Evolutionary conservation across 2,113 vertebrate species (phyloP).

Genomic region (Pachycephala philippinensis): DNA sequence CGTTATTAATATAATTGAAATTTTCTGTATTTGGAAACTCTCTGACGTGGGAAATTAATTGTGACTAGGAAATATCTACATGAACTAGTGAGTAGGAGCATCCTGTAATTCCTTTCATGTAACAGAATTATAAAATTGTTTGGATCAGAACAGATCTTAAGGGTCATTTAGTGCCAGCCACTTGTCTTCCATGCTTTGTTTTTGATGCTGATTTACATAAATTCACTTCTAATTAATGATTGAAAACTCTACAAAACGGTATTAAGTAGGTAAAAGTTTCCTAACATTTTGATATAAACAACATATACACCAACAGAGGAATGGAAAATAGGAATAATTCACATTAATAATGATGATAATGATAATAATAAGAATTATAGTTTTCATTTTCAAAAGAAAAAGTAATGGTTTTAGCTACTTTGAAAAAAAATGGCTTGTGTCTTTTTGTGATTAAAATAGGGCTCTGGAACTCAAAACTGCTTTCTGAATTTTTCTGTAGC

Average conservation of each 20-base stretch:
- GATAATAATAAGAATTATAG: not conserved
- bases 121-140: not conserved
- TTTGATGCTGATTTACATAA: not conserved
- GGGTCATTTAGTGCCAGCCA: not conserved
- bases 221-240: not conserved
- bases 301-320: not conserved
- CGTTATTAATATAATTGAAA: not conserved
- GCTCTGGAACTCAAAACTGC: not conserved
- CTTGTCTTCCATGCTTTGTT: not conserved
- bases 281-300: not conserved
- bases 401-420: not conserved
- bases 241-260: not conserved
- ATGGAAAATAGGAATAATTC: not conserved
- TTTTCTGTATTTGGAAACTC: not conserved
- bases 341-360: not conserved
- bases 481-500: not conserved
- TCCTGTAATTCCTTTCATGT: not conserved
- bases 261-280: not conserved
- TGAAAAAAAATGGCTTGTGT: not conserved
- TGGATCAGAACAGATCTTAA: not conserved
- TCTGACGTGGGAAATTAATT: not conserved
- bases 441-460: not conserved
- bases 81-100: not conserved
- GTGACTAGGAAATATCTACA: not conserved
- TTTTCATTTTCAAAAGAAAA: not conserved